Conservation (phyloP, 2,888 invertebrate species). For the Caenorhabditis panamensis region DNA sequence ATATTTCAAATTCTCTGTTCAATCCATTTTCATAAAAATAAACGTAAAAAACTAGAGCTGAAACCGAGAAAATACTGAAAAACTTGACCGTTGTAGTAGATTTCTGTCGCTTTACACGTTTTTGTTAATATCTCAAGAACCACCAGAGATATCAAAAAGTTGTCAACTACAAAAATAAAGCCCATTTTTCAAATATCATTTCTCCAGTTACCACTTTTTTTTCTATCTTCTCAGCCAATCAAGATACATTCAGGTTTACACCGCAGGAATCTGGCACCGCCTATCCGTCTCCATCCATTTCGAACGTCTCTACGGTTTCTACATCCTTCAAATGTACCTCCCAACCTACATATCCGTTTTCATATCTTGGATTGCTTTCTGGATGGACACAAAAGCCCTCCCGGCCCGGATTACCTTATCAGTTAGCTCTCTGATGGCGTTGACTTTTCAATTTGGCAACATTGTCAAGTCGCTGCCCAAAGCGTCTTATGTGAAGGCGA, state of each 20-base stretch:
- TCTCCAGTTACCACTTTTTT: no score
- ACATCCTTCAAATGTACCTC: conserved; percentile 80
- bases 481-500: conserved; percentile 80
- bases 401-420: conserved; percentile 80
- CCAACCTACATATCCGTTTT: conserved; percentile 81
- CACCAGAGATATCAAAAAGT: no score
- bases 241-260: conserved; percentile 70
- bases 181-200: no score
- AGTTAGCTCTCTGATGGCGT: conserved; percentile 80
- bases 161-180: no score
- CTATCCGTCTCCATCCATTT: conserved; percentile 78
- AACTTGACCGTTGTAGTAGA: no score
- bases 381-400: conserved; percentile 80
- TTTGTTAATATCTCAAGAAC: no score
- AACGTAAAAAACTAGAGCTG: no score
- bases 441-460: conserved; percentile 81
- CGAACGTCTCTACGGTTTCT: conserved; percentile 80
- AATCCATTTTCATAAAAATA: no score
- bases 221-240: no score
- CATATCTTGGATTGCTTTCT: conserved; percentile 81
- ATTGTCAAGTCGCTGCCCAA: conserved; percentile 78
- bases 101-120: no score
- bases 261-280: conserved; percentile 80
- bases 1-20: no score
- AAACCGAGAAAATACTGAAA: no score